phyloP scores from a whole-genome alignment of 2,888 invertebrate species.

The Drosophila leonis region DNA sequence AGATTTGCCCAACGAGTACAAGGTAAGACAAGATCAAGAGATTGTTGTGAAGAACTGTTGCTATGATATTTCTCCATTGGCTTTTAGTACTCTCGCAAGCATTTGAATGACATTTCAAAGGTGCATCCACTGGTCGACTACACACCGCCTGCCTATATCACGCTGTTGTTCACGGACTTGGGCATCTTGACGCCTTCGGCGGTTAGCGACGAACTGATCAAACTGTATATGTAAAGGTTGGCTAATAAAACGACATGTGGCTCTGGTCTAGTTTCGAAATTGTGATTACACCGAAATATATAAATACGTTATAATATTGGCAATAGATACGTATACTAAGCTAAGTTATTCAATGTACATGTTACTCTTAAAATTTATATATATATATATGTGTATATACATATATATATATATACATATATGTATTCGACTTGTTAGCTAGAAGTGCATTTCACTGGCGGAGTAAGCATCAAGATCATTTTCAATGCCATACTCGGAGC shows the following conservation, averaged over 20 bases:
- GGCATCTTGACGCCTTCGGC: constrained; percentile 98
- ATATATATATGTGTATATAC: constrained; percentile 1
- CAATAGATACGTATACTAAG: constrained; percentile 26
- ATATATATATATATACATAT: constrained; percentile 36
- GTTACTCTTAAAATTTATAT: constrained; percentile 25
- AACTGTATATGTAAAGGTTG: constrained; percentile 91
- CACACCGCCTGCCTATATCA: constrained; percentile 97
- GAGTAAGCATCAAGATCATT: constrained; percentile 43
- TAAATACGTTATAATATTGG: constrained; percentile 31
- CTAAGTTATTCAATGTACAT: constrained; percentile 36
- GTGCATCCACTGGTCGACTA: constrained; percentile 97
- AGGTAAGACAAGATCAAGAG: constrained; percentile 85
- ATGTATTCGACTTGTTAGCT: constrained; percentile 35
- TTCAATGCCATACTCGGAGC: constrained; percentile 59
- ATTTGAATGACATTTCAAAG: constrained; percentile 85
- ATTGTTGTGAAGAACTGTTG: no score
- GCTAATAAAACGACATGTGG: constrained; percentile 44
- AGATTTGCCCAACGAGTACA: constrained; percentile 95
- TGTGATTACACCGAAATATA: constrained; percentile 40
- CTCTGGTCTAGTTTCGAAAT: constrained; percentile 29
- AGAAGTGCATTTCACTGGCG: constrained; percentile 38
- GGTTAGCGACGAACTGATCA: constrained; percentile 98
- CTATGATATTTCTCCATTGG: background rate
- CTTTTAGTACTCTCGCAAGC: constrained; percentile 83
- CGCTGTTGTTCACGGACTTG: constrained; percentile 96